phyloP scores from a whole-genome alignment of 1,140 invertebrate species.

The Drosophila gunungcola region DNA sequence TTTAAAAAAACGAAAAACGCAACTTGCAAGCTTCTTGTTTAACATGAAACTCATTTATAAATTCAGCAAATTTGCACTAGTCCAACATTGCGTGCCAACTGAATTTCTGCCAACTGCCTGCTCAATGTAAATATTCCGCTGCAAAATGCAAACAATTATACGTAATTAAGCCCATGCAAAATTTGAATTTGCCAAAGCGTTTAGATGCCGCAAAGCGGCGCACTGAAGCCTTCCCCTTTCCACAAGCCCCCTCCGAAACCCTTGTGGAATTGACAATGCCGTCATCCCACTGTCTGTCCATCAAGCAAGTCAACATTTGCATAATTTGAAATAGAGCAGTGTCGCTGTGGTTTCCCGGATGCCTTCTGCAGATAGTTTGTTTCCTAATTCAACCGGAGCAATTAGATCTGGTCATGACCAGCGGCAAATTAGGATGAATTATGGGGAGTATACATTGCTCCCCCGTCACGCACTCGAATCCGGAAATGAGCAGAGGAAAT shows the following conservation, averaged over 20 bases:
- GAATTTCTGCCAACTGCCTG: constrained; percentile 4
- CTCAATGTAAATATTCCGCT: constrained; percentile 12
- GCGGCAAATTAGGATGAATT: constrained; percentile 17
- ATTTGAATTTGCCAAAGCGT: constrained; percentile 36
- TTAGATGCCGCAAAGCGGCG: constrained; percentile 19
- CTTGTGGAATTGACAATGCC: constrained; percentile 2
- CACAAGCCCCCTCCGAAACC: background rate
- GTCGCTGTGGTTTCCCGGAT: constrained; percentile 10
- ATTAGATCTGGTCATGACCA: constrained; percentile 49
- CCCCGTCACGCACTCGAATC: constrained; percentile 32
- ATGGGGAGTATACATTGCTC: constrained; percentile 7
- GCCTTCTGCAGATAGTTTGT: constrained; percentile 5
- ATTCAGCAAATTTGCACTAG: constrained; percentile 6
- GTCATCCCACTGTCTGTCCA: background rate
- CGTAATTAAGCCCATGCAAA: constrained; percentile 60
- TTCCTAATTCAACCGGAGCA: constrained; percentile 31
- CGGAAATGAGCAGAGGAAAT: constrained; percentile 63
- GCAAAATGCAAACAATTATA: constrained; percentile 46
- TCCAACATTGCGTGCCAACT: constrained; percentile 13
- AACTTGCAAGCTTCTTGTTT: background rate
- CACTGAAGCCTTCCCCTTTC: background rate
- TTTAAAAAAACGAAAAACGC: too few relatives aligned
- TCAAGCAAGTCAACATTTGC: constrained; percentile 50
- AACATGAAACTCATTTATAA: constrained; percentile 10
- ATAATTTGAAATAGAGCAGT: constrained; percentile 50